Percentiles rank a stretch among this genome's conserved stretches.
Conservation (phyloP, 2,797 vertebrate species). For the Hapalemur alaotrensis region DNA sequence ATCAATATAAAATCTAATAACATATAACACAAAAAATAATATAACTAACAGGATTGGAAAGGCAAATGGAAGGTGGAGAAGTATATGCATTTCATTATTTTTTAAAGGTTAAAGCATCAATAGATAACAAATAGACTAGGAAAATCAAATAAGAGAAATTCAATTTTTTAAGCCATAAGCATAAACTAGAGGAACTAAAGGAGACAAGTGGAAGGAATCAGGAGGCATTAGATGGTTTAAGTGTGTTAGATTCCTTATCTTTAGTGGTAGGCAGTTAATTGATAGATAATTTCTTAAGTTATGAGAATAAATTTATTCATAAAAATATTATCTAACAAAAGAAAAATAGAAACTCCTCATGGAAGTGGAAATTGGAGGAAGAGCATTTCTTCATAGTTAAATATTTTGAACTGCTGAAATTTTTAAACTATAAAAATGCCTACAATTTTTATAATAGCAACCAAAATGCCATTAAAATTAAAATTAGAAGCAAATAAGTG, state of each 20-base stretch:
- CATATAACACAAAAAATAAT: neutral
- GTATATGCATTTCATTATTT: neutral
- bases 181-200: neutral
- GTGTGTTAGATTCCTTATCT: neutral
- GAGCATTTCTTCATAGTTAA: neutral
- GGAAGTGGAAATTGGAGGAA: neutral
- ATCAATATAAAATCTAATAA: neutral
- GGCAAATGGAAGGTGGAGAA: too few species aligned
- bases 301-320: neutral
- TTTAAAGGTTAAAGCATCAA: neutral
- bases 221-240: neutral
- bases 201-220: rapidly evolving
- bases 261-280: neutral
- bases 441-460: neutral
- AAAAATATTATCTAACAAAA: neutral
- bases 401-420: neutral
- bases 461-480: neutral
- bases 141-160: neutral
- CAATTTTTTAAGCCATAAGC: neutral
- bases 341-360: neutral
- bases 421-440: neutral
- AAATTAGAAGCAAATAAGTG: neutral
- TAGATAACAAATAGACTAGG: neutral
- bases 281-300: neutral
- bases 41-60: neutral